Percentiles rank a stretch among this genome's conserved stretches.
Conservation (phyloP, 2,888 invertebrate species). For the Chrysopilus asiliformis region DNA sequence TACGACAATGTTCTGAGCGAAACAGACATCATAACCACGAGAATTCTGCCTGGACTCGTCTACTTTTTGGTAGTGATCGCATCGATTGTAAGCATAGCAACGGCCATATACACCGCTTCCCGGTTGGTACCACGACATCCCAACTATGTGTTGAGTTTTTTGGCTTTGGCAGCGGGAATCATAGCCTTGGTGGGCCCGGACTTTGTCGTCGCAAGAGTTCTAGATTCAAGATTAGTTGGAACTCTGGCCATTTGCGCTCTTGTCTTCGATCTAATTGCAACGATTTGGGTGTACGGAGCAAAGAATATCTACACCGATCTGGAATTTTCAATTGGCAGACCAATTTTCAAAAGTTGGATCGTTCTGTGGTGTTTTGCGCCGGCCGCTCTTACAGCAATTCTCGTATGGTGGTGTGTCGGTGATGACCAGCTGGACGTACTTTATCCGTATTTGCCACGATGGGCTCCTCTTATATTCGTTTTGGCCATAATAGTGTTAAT, state of each 20-base stretch:
- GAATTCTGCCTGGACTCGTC: conserved; percentile 27
- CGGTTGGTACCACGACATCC: conserved; percentile 32
- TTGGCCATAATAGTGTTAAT: conserved; percentile 26
- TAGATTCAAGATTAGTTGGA: conserved; percentile 32
- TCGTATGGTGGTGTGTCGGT: conserved; percentile 36
- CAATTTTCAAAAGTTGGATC: conserved; percentile 33
- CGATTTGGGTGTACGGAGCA: conserved; percentile 35
- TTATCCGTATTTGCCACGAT: conserved; percentile 29
- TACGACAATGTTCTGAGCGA: conserved; percentile 29
- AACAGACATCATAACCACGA: conserved; percentile 16
- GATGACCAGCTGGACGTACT: conserved; percentile 28
- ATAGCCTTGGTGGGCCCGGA: conserved; percentile 29
- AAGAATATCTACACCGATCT: conserved; percentile 35
- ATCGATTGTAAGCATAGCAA: conserved; percentile 28
- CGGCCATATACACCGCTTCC: conserved; percentile 32
- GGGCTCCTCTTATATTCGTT: conserved; percentile 32
- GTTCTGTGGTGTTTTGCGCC: conserved; percentile 33
- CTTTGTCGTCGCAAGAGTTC: conserved; percentile 27
- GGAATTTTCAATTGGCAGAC: conserved; percentile 35
- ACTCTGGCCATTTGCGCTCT: conserved; percentile 30
- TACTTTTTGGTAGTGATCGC: conserved; percentile 29
- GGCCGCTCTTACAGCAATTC: conserved; percentile 28
- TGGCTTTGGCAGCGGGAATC: conserved; percentile 29
- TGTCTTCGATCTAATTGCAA: conserved; percentile 33
- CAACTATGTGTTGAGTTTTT: conserved; percentile 31